phyloP scores from a whole-genome alignment of 2,113 vertebrate species.

The Anguilla japonica region DNA sequence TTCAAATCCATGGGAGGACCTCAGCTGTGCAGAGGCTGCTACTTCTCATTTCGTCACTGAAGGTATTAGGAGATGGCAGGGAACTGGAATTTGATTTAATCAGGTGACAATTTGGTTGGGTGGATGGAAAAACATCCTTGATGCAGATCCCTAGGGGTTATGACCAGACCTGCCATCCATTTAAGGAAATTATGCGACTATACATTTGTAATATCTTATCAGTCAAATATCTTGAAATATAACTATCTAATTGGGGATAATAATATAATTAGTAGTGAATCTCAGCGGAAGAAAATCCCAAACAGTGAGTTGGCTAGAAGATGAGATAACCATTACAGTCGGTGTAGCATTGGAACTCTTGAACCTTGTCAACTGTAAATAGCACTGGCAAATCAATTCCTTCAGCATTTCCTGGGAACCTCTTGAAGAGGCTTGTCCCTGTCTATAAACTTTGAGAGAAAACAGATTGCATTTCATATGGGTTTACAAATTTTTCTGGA shows the following conservation, averaged over 20 bases:
- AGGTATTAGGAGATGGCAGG: not conserved
- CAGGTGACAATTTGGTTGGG: not conserved
- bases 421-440: not conserved
- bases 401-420: not conserved
- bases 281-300: not conserved
- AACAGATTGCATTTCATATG: not conserved
- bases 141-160: not conserved
- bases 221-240: too few species aligned
- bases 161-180: not conserved
- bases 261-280: not conserved
- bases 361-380: not conserved
- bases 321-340: not conserved
- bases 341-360: not conserved
- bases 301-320: not conserved
- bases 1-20: not conserved
- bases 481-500: not conserved
- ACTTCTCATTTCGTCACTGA: not conserved
- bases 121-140: not conserved
- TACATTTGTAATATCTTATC: too few species aligned
- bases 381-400: not conserved
- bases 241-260: too few species aligned
- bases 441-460: not conserved
- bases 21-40: not conserved
- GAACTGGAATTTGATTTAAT: not conserved
- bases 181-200: too few species aligned